Conservation (phyloP, 2,888 invertebrate genomes). For the Ditula angustiorana region DNA sequence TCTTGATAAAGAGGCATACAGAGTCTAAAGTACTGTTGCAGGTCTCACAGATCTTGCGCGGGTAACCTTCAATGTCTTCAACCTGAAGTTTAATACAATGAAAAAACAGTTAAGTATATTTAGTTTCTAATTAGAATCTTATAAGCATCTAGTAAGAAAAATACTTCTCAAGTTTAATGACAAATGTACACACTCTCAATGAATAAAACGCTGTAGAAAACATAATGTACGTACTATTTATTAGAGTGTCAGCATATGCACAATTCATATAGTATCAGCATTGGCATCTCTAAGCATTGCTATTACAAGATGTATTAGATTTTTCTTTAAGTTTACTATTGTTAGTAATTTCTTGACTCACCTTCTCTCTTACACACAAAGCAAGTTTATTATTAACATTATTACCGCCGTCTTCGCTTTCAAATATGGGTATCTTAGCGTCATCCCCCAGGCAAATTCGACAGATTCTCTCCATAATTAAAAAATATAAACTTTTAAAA, state of each 20-base stretch:
- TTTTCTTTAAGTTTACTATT: too few species aligned
- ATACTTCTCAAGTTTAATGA: too few species aligned
- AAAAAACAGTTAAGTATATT: too few species aligned
- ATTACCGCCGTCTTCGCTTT: slow-evolving; percentile 48
- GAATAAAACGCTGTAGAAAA: too few species aligned
- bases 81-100: slow-evolving; percentile 57
- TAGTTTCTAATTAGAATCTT: slow-evolving; percentile 22
- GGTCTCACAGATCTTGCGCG: slow-evolving; percentile 64
- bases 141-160: too few species aligned
- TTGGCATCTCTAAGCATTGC: too few species aligned
- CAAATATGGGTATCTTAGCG: slow-evolving; percentile 68
- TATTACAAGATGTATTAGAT: too few species aligned
- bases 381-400: slow-evolving; percentile 60
- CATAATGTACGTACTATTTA: too few species aligned
- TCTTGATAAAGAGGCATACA: slow-evolving; percentile 63
- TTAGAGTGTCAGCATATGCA: too few species aligned
- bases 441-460: slow-evolving; percentile 71
- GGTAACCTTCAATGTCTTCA: slow-evolving; percentile 71
- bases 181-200: too few species aligned
- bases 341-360: slow-evolving; percentile 43
- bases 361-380: slow-evolving; percentile 68
- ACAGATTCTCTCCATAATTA: slow-evolving; percentile 53
- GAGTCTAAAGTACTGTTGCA: slow-evolving; percentile 65
- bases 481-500: background rate
- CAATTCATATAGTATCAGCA: too few species aligned